A percentile compares a stretch with the other conserved stretches of the same genome.
phyloP scores from a whole-genome alignment of 2,113 vertebrate genomes.

The Anthoscopus minutus region DNA sequence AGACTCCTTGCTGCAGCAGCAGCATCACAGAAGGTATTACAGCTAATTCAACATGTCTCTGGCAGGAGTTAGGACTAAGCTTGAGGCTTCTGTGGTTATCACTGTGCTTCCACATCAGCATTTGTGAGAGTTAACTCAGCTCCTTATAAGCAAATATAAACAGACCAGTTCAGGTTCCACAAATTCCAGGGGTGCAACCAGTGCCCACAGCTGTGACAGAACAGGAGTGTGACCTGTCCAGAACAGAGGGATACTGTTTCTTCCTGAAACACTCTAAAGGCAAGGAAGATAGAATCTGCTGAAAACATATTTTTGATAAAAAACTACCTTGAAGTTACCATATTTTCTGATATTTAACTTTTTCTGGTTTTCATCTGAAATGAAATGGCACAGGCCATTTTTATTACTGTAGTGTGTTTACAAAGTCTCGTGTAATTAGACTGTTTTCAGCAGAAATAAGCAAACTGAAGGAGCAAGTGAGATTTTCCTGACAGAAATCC shows the following conservation, averaged over 20 bases:
- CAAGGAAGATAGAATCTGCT: neutral
- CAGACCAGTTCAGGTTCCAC: neutral
- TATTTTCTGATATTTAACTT: neutral
- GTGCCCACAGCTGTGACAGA: neutral
- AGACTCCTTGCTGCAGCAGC: neutral
- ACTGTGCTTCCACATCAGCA: neutral
- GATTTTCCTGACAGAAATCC: neutral
- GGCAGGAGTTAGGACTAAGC: neutral
- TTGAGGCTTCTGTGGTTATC: slow-evolving; percentile 10
- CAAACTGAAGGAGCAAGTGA: neutral
- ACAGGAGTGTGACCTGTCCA: neutral
- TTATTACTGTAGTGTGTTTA: neutral
- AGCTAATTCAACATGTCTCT: neutral
- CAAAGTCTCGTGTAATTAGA: neutral
- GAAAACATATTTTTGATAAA: neutral
- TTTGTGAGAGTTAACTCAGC: neutral
- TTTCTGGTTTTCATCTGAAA: neutral
- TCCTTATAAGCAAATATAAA: neutral
- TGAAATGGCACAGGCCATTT: neutral
- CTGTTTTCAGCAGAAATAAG: slow-evolving; percentile 24
- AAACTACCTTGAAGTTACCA: neutral
- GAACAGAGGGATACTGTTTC: neutral
- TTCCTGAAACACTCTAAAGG: neutral
- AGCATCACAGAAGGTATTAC: neutral
- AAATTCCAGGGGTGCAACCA: neutral